A percentile compares a stretch with the other conserved stretches of the same genome.
phyloP scores from a whole-genome alignment of 2,888 invertebrate genomes.

The Pharmacophagus antenor region DNA sequence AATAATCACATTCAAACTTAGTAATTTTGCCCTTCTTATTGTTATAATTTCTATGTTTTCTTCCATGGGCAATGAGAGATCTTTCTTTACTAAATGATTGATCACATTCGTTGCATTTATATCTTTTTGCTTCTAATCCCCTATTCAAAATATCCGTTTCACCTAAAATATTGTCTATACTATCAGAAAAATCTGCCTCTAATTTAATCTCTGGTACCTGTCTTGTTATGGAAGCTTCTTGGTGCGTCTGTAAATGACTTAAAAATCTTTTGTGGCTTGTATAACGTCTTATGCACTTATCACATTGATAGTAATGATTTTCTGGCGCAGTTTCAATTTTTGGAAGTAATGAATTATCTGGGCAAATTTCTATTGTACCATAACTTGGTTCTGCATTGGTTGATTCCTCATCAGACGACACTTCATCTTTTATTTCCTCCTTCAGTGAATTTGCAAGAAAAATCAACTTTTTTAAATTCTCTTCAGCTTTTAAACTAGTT shows the following conservation, averaged over 20 bases:
- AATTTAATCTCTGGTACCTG: conserved; percentile 13
- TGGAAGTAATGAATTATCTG: conserved; percentile 34
- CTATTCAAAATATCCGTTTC: conserved; percentile 35
- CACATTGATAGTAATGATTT: conserved; percentile 49
- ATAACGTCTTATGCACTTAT: conserved; percentile 70
- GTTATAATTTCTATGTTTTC: conserved; percentile 56
- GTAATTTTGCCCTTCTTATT: conserved; percentile 47
- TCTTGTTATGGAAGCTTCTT: conserved; percentile 29
- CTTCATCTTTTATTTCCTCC: conserved; percentile 47
- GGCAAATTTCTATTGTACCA: conserved; percentile 34
- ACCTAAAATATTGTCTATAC: conserved; percentile 26
- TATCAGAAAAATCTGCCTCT: conserved; percentile 15
- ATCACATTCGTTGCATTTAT: conserved; percentile 77
- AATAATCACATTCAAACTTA: conserved; percentile 66
- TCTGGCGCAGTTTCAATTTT: conserved; percentile 40
- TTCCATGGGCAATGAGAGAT: conserved; percentile 66
- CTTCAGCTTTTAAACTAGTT: conserved; percentile 54
- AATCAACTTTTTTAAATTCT: conserved; percentile 53
- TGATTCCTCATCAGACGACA: conserved; percentile 36
- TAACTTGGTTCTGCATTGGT: conserved; percentile 34
- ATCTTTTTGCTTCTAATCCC: conserved; percentile 36
- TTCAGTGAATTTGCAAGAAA: conserved; percentile 37
- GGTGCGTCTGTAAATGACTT: conserved; percentile 70
- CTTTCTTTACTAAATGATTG: conserved; percentile 73
- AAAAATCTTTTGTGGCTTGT: conserved; percentile 65